Evolutionary conservation across 2,113 vertebrate genomes (phyloP), one percentile per base, ranked within the genome.

Genomic region (Panthera uncia): DNA sequence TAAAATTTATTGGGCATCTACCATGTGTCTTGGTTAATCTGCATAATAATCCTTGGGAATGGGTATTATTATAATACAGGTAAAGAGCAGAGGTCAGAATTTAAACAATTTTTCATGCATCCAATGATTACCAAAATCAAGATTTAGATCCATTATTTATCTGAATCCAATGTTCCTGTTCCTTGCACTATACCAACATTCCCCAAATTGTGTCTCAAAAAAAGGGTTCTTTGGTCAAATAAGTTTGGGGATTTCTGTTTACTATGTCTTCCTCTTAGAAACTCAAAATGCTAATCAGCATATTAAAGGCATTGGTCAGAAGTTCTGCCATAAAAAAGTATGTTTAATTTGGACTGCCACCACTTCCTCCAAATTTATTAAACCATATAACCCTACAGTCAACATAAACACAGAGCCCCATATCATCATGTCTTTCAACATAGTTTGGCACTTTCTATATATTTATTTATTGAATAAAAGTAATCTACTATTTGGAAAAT

Each of bases 401-500:
- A 78, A 63, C 27, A 66, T 11, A 81, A 68, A 73, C 52, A 93
- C 52, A 96, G 36, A 79, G 33, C 33, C 15, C 36, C n/a, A 7
- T n/a, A 13, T 85, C 45, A 27, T 33, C 15, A 27, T 11, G 15
- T 29, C 21, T 94, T 92, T 36, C 38, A 82, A 7, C 7, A 5
- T 41, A 41, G 27, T 61, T 89, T 38, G 66, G 12, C 33, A 79
- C 55, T 74, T 11, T 86, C 7, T 33, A 45, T 13, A 79, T 25
- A 13, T 4, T 74, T 23, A 89, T 68, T 13, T 71, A 21, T 1
- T 94, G 27, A 91, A 89, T 74, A 80, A 80, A 92, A 90, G 5
- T 38, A 71, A n/a, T 21, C 4, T 48, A 80, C 38, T 76, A 13
- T 90, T 79, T 92, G 82, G 81, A 83, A 96, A 95, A 84, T 94